Conservation (phyloP, 1,140 invertebrate species). For the Meloidogyne exigua region DNA sequence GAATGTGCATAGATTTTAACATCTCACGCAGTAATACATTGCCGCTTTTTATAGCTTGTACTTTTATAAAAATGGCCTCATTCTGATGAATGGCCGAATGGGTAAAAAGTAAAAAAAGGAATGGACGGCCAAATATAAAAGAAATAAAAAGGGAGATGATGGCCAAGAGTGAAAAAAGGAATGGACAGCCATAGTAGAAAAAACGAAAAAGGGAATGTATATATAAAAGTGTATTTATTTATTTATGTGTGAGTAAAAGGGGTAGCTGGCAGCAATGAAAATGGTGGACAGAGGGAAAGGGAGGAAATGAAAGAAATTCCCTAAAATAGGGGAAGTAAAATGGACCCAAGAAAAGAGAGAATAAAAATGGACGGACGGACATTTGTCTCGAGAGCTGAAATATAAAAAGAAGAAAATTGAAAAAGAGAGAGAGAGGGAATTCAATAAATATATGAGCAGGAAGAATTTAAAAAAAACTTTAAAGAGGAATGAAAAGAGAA, state of each 20-base stretch:
- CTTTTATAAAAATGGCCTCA: constrained; percentile 4
- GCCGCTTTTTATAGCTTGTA: constrained; percentile 1
- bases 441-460: not conserved
- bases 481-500: not conserved
- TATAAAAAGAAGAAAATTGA: no score
- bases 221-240: not conserved
- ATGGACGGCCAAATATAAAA: constrained; percentile 2
- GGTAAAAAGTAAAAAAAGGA: constrained; percentile 3
- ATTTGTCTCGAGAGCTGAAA: not conserved
- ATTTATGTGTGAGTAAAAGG: not conserved
- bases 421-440: not conserved
- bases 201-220: not conserved
- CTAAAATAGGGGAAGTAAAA: not conserved
- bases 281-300: not conserved
- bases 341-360: not conserved
- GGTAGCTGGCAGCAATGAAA: constrained; percentile 1
- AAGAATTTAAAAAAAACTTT: not conserved
- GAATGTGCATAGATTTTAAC: no score
- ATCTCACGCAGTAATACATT: not conserved
- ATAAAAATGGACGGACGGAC: constrained; percentile 1
- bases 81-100: constrained; percentile 4
- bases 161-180: not conserved
- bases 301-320: not conserved
- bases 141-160: not conserved
- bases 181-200: not conserved